phyloP scores from a whole-genome alignment of 2,797 vertebrate species.

The Syngnathus acus region DNA sequence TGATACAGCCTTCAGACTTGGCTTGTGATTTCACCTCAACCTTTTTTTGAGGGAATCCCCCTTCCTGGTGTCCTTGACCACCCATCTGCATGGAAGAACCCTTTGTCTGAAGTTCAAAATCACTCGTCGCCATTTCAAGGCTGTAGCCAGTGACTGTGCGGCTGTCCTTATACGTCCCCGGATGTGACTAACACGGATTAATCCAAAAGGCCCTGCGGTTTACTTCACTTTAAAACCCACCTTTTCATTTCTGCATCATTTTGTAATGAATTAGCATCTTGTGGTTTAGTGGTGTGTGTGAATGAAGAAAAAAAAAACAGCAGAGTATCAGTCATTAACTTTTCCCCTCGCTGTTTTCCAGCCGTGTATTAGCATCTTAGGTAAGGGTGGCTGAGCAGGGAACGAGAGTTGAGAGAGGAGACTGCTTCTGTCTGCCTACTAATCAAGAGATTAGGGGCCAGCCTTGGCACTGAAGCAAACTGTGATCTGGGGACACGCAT shows the following conservation, averaged over 20 bases:
- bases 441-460: slow-evolving; percentile 73
- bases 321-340: slow-evolving; percentile 37
- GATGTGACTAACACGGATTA: slow-evolving; percentile 22
- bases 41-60: slow-evolving; percentile 23
- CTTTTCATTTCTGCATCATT: slow-evolving; percentile 1
- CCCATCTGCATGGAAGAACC: slow-evolving; percentile 39
- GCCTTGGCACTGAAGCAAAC: slow-evolving; percentile 54
- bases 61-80: slow-evolving; percentile 39
- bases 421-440: slow-evolving; percentile 64
- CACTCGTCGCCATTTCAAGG: no score
- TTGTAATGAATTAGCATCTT: slow-evolving; percentile 9
- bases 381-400: slow-evolving; percentile 49
- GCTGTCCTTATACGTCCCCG: slow-evolving; percentile 4
- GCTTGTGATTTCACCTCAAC: neutral
- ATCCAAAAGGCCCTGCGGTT: neutral
- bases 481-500: slow-evolving; percentile 48
- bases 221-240: neutral
- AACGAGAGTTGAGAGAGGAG: slow-evolving; percentile 51
- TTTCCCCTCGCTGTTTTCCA: slow-evolving; percentile 31
- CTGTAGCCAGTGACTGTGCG: neutral
- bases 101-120: slow-evolving; percentile 34
- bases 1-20: slow-evolving; percentile 21
- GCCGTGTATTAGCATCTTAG: slow-evolving; percentile 46
- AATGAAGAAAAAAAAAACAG: neutral
- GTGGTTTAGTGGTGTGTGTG: slow-evolving; percentile 7